Conservation (phyloP, 2,113 vertebrate species). For the Aegithalos caudatus region DNA sequence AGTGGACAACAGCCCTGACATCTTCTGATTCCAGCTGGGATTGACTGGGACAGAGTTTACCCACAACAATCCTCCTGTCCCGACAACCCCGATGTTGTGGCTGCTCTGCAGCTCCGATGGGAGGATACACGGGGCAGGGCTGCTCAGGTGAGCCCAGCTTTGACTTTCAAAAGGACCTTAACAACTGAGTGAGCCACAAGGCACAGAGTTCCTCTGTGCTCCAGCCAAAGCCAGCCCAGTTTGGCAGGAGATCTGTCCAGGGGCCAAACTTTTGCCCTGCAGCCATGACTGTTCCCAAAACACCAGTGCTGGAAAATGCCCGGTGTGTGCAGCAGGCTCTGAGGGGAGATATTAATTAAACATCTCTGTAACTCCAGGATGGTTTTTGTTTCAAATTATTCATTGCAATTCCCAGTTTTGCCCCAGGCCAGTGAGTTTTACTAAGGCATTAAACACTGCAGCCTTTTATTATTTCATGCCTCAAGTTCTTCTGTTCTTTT, state of each 20-base stretch:
- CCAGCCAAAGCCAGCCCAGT: background rate
- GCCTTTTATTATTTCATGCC: background rate
- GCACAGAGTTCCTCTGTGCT: background rate
- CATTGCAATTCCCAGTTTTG: background rate
- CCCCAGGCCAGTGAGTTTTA: background rate
- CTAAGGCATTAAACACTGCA: background rate
- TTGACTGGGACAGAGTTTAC: background rate
- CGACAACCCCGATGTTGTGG: rapidly evolving
- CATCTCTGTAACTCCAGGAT: background rate
- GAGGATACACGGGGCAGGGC: background rate
- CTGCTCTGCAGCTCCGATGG: background rate
- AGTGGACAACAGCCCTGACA: background rate
- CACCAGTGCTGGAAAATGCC: background rate
- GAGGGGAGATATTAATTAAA: background rate
- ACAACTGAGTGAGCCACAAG: background rate
- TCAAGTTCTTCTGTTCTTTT: background rate
- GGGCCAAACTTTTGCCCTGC: background rate
- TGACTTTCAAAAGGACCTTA: background rate
- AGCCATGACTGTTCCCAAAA: background rate
- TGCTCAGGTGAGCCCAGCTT: background rate
- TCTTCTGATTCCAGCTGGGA: background rate
- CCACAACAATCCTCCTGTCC: rapidly evolving
- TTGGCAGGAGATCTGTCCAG: background rate
- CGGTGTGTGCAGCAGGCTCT: background rate
- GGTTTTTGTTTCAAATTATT: background rate